Base-by-base conservation (phyloP, 2,797 vertebrate genomes). In the Tamandua tetradactyla region DNA sequence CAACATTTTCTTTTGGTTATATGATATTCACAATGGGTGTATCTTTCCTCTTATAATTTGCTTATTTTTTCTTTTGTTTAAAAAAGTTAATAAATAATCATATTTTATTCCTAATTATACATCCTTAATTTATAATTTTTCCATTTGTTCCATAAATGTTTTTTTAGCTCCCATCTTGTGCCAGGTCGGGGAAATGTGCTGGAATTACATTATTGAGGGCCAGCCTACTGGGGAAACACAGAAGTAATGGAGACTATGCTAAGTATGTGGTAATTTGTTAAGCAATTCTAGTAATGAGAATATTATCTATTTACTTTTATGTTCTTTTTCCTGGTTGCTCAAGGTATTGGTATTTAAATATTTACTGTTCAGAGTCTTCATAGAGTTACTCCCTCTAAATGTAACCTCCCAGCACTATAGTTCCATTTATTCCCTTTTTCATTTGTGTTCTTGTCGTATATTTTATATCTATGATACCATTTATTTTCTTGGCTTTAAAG, bases 131-230 rank as follows among this genome's bases (percentile, higher is more conserved):
- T 17, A 15, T 52, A 52, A 47, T 83, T 80, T 55, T 75, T 64
- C 82, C 37, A 64, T 89, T 89, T 20, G 82, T 89, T 44, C n/a
- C 15, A 71, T 80, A 86, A 96, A 89, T 71, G 23, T 64, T 82
- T 78, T 32, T 86, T 89, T 37, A 76, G 32, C 87, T 94, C 37
- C 62, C 40, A 71, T 2, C 40, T 57, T 75, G 23, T 92, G 7
- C 69, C 69, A 78, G 30, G 42, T 69, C 37, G 85, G 42, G 37
- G 35, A 71, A 30, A 75, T 69, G 62, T 85, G 42, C 2, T 40
- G 25, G 35, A 92, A 20, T 92, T 89, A 32, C 6, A 55, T 85
- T 61, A 84, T 23, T n/a, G 68, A 84, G 30, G 80, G 14, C 35
- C 22, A 82, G 27, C 17, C 76, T 62, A n/a, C 1, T 89, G 55